Base-by-base conservation (phyloP, 2,797 vertebrate genomes). In the Tenualosa ilisha region DNA sequence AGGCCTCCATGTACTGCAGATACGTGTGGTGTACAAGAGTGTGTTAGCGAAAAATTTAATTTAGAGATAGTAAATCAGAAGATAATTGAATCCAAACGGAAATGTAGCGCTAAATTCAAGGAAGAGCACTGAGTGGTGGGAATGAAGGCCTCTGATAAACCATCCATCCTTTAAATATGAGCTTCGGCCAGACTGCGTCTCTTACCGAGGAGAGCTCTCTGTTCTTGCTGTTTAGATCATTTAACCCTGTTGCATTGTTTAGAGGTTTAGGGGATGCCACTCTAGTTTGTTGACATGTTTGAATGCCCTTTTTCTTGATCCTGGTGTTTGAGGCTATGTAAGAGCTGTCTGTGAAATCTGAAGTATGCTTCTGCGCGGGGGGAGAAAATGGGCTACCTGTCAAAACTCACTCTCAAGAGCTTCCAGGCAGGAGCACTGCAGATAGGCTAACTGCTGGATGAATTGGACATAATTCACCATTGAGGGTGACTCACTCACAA, bases 381-480 rank as follows among this genome's bases (percentile, higher is more conserved):
- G 1, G 15, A 46, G 6, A 15, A 43, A 79, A 79, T 43, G 20
- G 54, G 54, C 54, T 56, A 46, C 72, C 72, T 46, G 72, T 79
- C 72, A 46, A 43, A 75, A 43, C 37, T 46, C 72, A 20, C 37
- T 79, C 37, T 22, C 6, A 17, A 79, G 72, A 8, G 37, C 37
- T 22, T 22, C 43, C 72, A 46, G 72, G 43, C 72, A 79, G 72
- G 72, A 46, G 40, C 13, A 43, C 68, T 43, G 72, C 72, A 79
- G 72, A 79, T 22, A 46, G 72, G 72, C 72, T 40, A 79, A 46
- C 72, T 46, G 40, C 3, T 43, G 37, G 72, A 79, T 43, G 37
- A 79, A 79, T 79, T 20, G 40, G 72, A 79, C 37, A 46, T 79
- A 79, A 79, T 79, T 79, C 72, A 43, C 7, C 15, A 79, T 79